Evolutionary conservation across 2,113 vertebrate species (phyloP).

Genomic region (Anthoscopus minutus): DNA sequence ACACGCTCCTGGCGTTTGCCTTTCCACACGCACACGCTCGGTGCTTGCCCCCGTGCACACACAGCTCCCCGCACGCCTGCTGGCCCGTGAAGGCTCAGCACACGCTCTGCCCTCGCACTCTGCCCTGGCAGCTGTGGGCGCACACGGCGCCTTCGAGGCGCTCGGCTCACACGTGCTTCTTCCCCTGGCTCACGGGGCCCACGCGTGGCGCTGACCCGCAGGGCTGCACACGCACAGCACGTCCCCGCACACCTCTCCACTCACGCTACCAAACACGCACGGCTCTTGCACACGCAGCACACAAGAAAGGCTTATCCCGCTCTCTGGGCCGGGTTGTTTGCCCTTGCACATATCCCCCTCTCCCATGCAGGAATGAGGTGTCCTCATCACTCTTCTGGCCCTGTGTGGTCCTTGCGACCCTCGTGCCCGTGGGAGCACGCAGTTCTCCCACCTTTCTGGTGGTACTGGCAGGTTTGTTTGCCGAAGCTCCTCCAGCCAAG

Average conservation of each 20-base stretch:
- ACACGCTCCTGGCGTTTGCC: fast-evolving
- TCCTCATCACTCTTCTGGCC: not conserved
- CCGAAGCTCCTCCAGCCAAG: not conserved
- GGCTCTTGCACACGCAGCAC: fast-evolving
- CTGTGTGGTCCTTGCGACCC: fast-evolving
- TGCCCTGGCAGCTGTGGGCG: fast-evolving
- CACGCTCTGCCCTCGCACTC: not conserved
- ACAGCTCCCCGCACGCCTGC: fast-evolving
- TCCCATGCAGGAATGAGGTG: fast-evolving
- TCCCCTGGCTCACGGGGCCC: not conserved
- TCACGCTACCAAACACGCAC: fast-evolving
- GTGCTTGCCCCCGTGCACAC: fast-evolving
- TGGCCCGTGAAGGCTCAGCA: fast-evolving
- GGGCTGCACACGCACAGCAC: fast-evolving
- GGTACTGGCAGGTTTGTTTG: not conserved
- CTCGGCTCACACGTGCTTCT: fast-evolving
- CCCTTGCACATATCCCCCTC: not conserved
- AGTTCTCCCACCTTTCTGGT: not conserved
- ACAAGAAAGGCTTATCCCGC: not conserved
- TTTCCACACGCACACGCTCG: not conserved
- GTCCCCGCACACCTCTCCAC: fast-evolving
- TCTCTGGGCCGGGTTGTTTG: not conserved
- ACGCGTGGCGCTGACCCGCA: fast-evolving
- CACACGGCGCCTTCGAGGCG: fast-evolving
- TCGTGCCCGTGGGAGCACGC: fast-evolving